phyloP scores from a whole-genome alignment of 2,113 vertebrate genomes.

The Melanerpes aurifrons region DNA sequence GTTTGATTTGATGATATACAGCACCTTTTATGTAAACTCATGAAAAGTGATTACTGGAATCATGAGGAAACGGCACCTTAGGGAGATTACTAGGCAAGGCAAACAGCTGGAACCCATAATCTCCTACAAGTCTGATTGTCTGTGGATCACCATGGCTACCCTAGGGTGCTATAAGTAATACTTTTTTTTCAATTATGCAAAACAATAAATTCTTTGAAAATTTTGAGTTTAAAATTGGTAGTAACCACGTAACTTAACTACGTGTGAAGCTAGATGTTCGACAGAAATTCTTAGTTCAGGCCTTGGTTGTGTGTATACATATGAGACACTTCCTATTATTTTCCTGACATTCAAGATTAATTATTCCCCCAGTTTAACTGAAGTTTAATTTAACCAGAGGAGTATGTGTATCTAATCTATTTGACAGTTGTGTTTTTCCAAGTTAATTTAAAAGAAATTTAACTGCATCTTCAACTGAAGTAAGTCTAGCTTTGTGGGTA shows the following conservation, averaged over 20 bases:
- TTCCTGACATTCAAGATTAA: not conserved
- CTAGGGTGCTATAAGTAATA: not conserved
- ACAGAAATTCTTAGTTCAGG: not conserved
- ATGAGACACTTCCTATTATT: not conserved
- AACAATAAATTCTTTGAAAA: not conserved
- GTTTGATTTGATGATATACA: constrained; percentile 46
- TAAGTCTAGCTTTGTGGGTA: not conserved
- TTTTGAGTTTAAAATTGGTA: not conserved
- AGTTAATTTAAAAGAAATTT: not conserved
- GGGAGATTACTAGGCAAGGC: not conserved
- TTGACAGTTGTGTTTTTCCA: not conserved
- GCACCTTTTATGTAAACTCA: constrained; percentile 32
- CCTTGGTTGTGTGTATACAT: not conserved
- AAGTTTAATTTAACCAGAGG: constrained; percentile 29
- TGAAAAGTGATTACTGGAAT: constrained; percentile 37
- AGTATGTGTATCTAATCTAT: not conserved
- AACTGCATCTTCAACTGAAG: not conserved
- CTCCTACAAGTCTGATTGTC: not conserved
- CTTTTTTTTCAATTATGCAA: not conserved
- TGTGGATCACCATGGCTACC: not conserved
- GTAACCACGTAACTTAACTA: not conserved
- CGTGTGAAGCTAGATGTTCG: not conserved
- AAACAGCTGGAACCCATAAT: constrained; percentile 38
- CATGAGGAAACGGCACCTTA: not conserved
- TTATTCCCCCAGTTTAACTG: not conserved